Conservation (phyloP, 2,113 vertebrate species). For the Lampris megalopsis region DNA sequence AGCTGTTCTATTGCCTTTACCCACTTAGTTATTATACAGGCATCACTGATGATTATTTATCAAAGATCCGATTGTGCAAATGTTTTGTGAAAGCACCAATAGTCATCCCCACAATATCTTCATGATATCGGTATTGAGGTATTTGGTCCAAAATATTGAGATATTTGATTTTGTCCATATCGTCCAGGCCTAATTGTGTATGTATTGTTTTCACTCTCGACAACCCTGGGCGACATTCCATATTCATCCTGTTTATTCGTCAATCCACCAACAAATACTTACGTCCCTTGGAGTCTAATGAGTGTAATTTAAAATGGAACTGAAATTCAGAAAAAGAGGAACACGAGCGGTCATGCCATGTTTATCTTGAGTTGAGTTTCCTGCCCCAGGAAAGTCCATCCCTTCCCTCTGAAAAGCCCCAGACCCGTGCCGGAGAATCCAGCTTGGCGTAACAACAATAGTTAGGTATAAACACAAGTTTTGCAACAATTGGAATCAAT, state of each 20-base stretch:
- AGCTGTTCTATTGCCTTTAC: too few relatives aligned
- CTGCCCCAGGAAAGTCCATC: slow-evolving; percentile 66
- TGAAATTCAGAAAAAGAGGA: slow-evolving; percentile 38
- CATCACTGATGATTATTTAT: too few relatives aligned
- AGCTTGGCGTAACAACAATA: background rate
- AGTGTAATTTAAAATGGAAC: slow-evolving; percentile 21
- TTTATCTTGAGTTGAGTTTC: slow-evolving; percentile 61
- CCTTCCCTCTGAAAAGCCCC: slow-evolving; percentile 55
- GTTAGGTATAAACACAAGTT: background rate
- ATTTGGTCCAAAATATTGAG: too few relatives aligned
- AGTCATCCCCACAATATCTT: too few relatives aligned
- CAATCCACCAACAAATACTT: background rate
- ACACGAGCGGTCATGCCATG: slow-evolving; percentile 10
- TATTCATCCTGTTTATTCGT: background rate
- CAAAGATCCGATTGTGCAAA: too few relatives aligned
- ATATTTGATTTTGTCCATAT: too few relatives aligned
- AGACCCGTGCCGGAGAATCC: background rate
- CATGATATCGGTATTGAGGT: too few relatives aligned
- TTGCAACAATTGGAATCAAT: background rate
- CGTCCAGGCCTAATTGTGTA: too few relatives aligned
- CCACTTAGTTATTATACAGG: too few relatives aligned
- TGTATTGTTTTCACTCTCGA: background rate
- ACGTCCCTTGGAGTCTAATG: background rate
- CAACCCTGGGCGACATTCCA: background rate
- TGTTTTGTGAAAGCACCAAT: too few relatives aligned